Base-by-base conservation (phyloP, 1,140 invertebrate genomes). In the Metaphire vulgaris region DNA sequence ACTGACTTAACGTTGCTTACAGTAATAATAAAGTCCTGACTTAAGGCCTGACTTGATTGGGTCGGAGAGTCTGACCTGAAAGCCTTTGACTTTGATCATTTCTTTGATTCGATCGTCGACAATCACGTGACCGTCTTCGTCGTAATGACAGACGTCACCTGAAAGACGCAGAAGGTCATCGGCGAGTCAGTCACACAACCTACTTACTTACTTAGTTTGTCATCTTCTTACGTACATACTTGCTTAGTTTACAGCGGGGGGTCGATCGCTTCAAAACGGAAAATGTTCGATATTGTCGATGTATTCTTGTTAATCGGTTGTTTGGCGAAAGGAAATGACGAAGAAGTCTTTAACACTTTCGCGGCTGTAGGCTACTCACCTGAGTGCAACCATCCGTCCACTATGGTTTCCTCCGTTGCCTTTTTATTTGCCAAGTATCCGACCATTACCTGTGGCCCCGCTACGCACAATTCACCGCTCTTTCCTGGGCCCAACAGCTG, bases 331-430 rank as follows among this genome's bases (percentile, higher is more conserved):
- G n/a, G n/a, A n/a, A n/a, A n/a, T n/a, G n/a, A n/a, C n/a, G n/a
- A n/a, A n/a, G n/a, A n/a, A n/a, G n/a, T n/a, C n/a, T n/a, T n/a
- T n/a, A n/a, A n/a, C 56, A 65, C 56, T 64, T n/a, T n/a, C n/a
- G n/a, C n/a, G n/a, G n/a, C n/a, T n/a, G n/a, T n/a, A n/a, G n/a
- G n/a, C n/a, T n/a, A n/a, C n/a, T n/a, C n/a, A 30, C 96, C 96
- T 14, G 95, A 97, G 85, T 97, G 95, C 83, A 97, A 92, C 95
- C 95, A 97, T 21, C 95, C 95, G 81, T 92, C 90, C 30, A 90
- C 88, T 34, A 97, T 90, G 31, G 92, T 91, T 82, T 95, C 91
- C 34, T 89, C 88, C 0, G 95, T 97, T 86, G 93, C 93, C 82
- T 94, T 93, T 0, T 90, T 90, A 87, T 97, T 93, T 84, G 96